A percentile compares a stretch with the other conserved stretches of the same genome.
These are phyloP conservation scores for Lydus trimaculatus DNA, from an alignment of 2,888 invertebrate genomes.

Conservation along the genomic window DNA sequence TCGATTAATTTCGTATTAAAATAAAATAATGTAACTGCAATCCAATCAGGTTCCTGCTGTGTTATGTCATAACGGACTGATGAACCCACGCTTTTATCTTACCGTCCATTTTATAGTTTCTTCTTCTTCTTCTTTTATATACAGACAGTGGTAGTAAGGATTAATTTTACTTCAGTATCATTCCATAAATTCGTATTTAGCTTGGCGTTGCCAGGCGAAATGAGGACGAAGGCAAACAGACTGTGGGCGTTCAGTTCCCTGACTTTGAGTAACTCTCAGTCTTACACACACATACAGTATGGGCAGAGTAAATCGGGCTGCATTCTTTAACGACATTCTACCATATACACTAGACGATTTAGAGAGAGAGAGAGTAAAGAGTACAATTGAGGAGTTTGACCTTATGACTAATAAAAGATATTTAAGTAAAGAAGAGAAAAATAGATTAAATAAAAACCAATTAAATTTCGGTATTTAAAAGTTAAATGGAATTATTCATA, in stretches of 20 bases:
- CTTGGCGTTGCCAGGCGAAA: slow-evolving; percentile 23
- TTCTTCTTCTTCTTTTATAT: slow-evolving; percentile 27
- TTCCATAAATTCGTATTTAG: slow-evolving; percentile 40
- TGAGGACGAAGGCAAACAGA: slow-evolving; percentile 20
- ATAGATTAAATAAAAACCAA: not conserved
- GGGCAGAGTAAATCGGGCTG: not conserved
- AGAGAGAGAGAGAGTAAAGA: too few species aligned
- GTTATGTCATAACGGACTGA: not conserved
- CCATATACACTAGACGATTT: not conserved
- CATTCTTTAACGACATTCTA: not conserved
- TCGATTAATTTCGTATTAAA: not conserved
- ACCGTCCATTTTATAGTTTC: slow-evolving; percentile 34
- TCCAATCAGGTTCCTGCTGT: not conserved
- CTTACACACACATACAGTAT: not conserved
- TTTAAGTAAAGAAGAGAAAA: not conserved
- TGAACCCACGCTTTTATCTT: slow-evolving; percentile 5
- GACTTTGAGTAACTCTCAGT: slow-evolving; percentile 10
- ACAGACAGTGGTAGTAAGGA: slow-evolving; percentile 30
- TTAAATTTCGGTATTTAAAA: not conserved
- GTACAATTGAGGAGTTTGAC: not conserved
- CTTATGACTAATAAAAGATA: not conserved
- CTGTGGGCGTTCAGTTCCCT: not conserved
- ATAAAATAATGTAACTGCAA: not conserved
- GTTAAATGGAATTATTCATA: slow-evolving; percentile 4
- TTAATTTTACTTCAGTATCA: slow-evolving; percentile 33